These are phyloP conservation scores for Burhinus oedicnemus DNA, from an alignment of 2,113 vertebrate genomes.

Conservation along the genomic window DNA sequence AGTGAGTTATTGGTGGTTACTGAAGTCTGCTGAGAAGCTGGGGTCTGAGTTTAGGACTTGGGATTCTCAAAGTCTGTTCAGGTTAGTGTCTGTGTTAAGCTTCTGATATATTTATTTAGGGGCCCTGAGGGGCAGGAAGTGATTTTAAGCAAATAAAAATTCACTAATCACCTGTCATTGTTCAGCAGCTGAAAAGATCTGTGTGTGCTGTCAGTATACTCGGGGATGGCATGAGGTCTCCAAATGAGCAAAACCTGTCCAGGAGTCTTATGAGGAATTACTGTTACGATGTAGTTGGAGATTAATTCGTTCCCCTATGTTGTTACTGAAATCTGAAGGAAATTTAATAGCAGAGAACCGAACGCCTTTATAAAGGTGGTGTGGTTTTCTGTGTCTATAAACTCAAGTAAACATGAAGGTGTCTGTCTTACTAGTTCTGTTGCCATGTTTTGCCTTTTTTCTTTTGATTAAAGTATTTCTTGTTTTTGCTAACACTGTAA, in stretches of 20 bases:
- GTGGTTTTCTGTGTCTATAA: neutral
- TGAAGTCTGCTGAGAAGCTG: neutral
- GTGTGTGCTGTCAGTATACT: neutral
- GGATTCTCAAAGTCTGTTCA: neutral
- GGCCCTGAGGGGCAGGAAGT: neutral
- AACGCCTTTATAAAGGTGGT: neutral
- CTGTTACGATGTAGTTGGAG: neutral
- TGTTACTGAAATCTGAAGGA: neutral
- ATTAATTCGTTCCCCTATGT: no score
- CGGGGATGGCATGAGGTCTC: neutral
- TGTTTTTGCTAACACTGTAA: neutral
- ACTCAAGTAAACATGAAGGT: neutral
- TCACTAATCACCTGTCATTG: neutral
- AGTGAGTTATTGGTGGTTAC: neutral
- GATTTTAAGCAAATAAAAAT: neutral
- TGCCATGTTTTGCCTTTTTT: neutral
- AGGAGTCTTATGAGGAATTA: neutral
- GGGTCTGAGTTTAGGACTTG: neutral
- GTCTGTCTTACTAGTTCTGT: neutral
- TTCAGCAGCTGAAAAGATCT: neutral
- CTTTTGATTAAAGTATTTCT: neutral
- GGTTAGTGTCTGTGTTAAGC: neutral
- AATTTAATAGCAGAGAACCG: neutral
- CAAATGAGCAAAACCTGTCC: neutral
- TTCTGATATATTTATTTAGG: neutral